Evolutionary conservation across 2,113 vertebrate genomes (phyloP).

Genomic region (Semnornis frantzii): DNA sequence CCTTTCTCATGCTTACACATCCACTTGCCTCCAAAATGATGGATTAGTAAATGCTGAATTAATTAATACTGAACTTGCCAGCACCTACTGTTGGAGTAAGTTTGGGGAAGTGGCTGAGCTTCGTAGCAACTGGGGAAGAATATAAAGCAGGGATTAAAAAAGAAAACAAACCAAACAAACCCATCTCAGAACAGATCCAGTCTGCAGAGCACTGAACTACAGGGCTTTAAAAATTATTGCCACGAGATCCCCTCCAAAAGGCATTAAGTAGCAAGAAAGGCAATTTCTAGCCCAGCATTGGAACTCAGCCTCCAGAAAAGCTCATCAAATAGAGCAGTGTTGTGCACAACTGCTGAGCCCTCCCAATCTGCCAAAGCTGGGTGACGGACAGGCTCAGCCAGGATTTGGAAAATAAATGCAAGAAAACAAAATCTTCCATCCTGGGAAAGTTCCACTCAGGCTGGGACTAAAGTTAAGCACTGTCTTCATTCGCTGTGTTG

Average conservation of each 20-base stretch:
- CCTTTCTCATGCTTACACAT: background rate
- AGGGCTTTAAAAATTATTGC: background rate
- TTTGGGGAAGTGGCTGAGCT: background rate
- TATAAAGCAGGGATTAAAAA: background rate
- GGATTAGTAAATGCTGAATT: background rate
- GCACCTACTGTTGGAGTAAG: background rate
- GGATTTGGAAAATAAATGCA: background rate
- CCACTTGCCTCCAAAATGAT: background rate
- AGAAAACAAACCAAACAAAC: background rate
- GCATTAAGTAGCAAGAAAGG: background rate
- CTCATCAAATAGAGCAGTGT: background rate
- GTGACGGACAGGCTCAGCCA: rapidly evolving
- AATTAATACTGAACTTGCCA: background rate
- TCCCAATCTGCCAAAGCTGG: background rate
- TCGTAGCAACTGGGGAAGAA: background rate
- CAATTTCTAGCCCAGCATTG: background rate
- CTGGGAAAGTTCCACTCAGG: background rate
- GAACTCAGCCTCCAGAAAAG: background rate
- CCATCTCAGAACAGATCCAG: background rate
- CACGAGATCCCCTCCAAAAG: background rate
- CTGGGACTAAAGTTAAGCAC: background rate
- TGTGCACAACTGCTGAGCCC: background rate
- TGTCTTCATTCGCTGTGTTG: background rate
- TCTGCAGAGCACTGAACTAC: background rate
- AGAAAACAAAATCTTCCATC: background rate